A percentile compares a stretch with the other conserved stretches of the same genome.
phyloP scores from a whole-genome alignment of 2,888 invertebrate species.

The Pantelozetes paolii region DNA sequence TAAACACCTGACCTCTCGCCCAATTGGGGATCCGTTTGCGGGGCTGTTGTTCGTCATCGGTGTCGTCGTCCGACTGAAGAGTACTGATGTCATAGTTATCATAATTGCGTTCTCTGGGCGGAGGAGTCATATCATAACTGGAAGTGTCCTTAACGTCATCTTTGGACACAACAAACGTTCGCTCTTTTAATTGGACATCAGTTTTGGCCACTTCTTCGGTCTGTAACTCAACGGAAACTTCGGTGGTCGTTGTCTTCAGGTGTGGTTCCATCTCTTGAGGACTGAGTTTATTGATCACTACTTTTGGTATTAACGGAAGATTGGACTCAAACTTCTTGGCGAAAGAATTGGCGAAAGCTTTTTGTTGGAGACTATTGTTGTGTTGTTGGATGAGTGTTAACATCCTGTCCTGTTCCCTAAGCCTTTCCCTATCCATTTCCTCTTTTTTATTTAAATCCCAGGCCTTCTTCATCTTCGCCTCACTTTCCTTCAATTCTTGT shows the following conservation, averaged over 20 bases:
- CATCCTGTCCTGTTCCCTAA: slow-evolving; percentile 27
- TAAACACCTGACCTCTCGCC: slow-evolving; percentile 34
- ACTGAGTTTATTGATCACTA: slow-evolving; percentile 16
- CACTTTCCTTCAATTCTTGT: slow-evolving; percentile 27
- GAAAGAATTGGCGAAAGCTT: slow-evolving; percentile 32
- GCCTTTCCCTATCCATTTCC: slow-evolving; percentile 17
- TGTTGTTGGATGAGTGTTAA: slow-evolving; percentile 22
- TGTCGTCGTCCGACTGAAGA: slow-evolving; percentile 39
- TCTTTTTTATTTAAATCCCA: neutral
- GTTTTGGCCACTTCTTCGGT: neutral
- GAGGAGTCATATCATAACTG: slow-evolving; percentile 30
- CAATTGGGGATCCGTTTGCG: slow-evolving; percentile 41
- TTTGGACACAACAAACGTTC: slow-evolving; percentile 16
- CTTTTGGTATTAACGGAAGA: neutral
- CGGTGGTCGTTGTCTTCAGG: neutral
- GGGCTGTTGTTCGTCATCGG: slow-evolving; percentile 38
- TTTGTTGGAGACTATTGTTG: slow-evolving; percentile 34
- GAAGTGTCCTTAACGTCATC: neutral
- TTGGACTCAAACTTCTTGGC: neutral
- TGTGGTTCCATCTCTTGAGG: neutral
- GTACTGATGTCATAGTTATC: slow-evolving; percentile 40
- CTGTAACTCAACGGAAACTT: neutral
- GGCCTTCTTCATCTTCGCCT: neutral
- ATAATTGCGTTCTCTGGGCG: slow-evolving; percentile 19
- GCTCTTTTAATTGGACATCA: no score